phyloP scores from a whole-genome alignment of 2,113 vertebrate genomes.

The Cricetomys ansorgei region DNA sequence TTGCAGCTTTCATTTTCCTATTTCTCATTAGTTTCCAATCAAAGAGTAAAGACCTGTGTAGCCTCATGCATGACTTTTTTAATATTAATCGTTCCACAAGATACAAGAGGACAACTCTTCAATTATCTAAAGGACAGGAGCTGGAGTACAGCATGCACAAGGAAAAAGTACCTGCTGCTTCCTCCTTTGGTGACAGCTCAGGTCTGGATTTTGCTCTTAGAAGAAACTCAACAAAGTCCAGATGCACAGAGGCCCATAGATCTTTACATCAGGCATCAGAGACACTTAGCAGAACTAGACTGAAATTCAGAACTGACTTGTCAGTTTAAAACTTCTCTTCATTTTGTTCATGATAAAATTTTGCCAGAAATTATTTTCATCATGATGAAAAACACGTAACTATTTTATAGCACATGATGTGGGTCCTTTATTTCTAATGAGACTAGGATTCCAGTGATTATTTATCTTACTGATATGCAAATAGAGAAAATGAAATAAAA shows the following conservation, averaged over 20 bases:
- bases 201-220: neutral
- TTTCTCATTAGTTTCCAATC: constrained; percentile 17
- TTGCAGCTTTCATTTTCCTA: neutral
- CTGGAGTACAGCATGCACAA: neutral
- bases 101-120: neutral
- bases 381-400: neutral
- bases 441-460: neutral
- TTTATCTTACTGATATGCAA: neutral
- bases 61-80: neutral
- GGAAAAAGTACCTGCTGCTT: neutral
- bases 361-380: neutral
- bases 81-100: neutral
- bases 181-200: neutral
- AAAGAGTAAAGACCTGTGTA: neutral
- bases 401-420: neutral
- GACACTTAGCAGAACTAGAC: neutral
- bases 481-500: neutral
- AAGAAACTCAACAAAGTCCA: neutral
- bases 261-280: neutral
- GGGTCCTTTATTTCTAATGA: neutral
- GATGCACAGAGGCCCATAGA: neutral
- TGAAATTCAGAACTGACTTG: neutral
- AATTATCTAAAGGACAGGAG: neutral
- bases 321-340: neutral
- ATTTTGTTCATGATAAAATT: neutral